Percentiles rank a stretch among this genome's conserved stretches.
phyloP scores from a whole-genome alignment of 1,140 invertebrate species.

The Pararge aegeria region DNA sequence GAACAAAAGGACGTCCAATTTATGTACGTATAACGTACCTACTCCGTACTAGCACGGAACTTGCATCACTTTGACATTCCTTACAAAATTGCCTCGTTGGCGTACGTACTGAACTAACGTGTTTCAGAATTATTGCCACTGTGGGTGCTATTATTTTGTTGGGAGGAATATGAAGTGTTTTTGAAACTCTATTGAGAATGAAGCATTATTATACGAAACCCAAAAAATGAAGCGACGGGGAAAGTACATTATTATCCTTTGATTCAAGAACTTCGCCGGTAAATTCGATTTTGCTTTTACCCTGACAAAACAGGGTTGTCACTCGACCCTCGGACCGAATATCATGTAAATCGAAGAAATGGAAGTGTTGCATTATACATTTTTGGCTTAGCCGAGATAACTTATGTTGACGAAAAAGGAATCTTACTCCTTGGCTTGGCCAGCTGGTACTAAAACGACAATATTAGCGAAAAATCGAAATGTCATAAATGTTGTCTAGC shows the following conservation, averaged over 20 bases:
- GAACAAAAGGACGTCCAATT: constrained; percentile 20
- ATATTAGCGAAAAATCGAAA: too few relatives aligned
- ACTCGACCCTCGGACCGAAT: neutral
- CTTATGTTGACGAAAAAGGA: neutral
- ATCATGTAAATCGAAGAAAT: neutral
- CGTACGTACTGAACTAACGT: neutral
- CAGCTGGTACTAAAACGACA: too few relatives aligned
- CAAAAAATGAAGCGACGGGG: too few relatives aligned
- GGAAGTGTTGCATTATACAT: neutral
- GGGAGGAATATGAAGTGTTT: too few relatives aligned
- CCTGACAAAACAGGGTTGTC: constrained; percentile 11
- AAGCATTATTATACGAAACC: too few relatives aligned
- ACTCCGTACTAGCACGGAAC: neutral
- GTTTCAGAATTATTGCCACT: neutral
- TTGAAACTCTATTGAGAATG: too few relatives aligned
- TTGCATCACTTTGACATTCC: constrained; percentile 1
- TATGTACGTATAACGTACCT: constrained; percentile 16
- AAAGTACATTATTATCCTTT: constrained; percentile 29
- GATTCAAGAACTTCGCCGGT: constrained; percentile 27
- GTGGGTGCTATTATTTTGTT: too few relatives aligned
- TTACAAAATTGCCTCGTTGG: neutral
- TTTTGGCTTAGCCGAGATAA: neutral
- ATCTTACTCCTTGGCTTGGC: too few relatives aligned
- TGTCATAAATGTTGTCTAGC: too few relatives aligned
- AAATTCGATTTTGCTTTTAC: constrained; percentile 33